A percentile compares a stretch with the other conserved stretches of the same genome.
These are phyloP conservation scores for Ophioninae sp. DNA, from an alignment of 2,888 invertebrate species.

Conservation along the genomic window DNA sequence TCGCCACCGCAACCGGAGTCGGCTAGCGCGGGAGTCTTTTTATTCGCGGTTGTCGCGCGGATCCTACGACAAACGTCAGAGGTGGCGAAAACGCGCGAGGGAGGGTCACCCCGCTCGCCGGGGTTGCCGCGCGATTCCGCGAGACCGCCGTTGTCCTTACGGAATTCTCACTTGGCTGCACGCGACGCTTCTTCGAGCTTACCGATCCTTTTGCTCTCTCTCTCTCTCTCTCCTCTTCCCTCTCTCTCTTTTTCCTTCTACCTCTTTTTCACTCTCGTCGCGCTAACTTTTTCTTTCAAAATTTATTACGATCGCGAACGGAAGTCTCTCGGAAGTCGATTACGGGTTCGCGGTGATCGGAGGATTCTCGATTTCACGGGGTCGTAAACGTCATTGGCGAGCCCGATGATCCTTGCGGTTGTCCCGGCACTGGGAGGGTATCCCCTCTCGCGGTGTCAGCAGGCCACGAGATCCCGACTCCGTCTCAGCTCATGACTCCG, in stretches of 20 bases:
- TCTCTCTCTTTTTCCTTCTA: too few relatives aligned
- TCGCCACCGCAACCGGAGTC: not conserved
- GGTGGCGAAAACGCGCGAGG: conserved; percentile 16
- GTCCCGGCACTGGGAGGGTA: conserved; percentile 49
- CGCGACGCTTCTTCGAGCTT: conserved; percentile 40
- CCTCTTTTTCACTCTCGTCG: not conserved
- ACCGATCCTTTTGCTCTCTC: not conserved
- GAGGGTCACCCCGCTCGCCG: conserved; percentile 29
- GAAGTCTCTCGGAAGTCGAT: not conserved
- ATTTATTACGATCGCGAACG: not conserved
- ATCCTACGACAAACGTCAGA: conserved; percentile 4
- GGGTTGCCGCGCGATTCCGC: conserved; percentile 43
- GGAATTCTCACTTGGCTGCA: conserved; percentile 41
- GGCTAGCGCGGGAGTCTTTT: not conserved
- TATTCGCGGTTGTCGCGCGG: not conserved
- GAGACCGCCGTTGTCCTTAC: conserved; percentile 38
- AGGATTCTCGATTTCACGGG: conserved; percentile 66
- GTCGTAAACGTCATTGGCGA: conserved; percentile 77
- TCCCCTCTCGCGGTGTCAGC: conserved; percentile 72
- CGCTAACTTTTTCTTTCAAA: not conserved
- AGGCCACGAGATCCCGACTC: conserved; percentile 72
- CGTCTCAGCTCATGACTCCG: conserved; percentile 73
- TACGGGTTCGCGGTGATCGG: not conserved
- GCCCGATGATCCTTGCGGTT: conserved; percentile 61
- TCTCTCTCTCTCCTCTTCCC: not conserved